Evolutionary conservation across 2,113 vertebrate genomes (phyloP).

Genomic region (Leuciscus idus): DNA sequence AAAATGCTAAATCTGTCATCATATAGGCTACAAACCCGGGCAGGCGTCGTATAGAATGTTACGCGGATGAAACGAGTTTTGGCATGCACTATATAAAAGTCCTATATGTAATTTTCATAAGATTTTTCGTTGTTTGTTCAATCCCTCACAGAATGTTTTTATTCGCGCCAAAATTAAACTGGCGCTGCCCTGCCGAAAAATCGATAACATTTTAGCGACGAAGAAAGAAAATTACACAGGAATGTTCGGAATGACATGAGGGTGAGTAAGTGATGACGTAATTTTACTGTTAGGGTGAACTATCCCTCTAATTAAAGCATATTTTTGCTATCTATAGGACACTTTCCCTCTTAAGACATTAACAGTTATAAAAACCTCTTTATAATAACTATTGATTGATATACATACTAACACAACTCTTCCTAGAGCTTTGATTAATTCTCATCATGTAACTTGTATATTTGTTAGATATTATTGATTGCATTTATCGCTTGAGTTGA

Average conservation of each 20-base stretch:
- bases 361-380: slow-evolving; percentile 26
- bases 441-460: slow-evolving; percentile 29
- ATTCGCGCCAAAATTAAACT: neutral
- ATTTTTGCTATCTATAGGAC: neutral
- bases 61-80: neutral
- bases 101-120: neutral
- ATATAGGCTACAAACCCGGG: neutral
- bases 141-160: neutral
- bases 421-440: neutral
- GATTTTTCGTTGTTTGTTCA: neutral
- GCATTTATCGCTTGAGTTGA: slow-evolving; percentile 39
- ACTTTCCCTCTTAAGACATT: slow-evolving; percentile 31
- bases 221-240: neutral
- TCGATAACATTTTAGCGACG: neutral
- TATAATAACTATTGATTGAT: slow-evolving; percentile 7
- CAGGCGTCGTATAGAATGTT: neutral
- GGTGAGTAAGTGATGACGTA: neutral
- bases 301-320: slow-evolving; percentile 19
- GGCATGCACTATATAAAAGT: neutral
- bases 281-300: neutral
- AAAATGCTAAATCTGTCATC: neutral
- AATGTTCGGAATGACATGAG: neutral
- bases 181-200: too few species aligned
- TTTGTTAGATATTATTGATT: slow-evolving; percentile 14
- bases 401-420: neutral